Conservation (phyloP, 1,140 invertebrate genomes). For the Pissodes strobi region DNA sequence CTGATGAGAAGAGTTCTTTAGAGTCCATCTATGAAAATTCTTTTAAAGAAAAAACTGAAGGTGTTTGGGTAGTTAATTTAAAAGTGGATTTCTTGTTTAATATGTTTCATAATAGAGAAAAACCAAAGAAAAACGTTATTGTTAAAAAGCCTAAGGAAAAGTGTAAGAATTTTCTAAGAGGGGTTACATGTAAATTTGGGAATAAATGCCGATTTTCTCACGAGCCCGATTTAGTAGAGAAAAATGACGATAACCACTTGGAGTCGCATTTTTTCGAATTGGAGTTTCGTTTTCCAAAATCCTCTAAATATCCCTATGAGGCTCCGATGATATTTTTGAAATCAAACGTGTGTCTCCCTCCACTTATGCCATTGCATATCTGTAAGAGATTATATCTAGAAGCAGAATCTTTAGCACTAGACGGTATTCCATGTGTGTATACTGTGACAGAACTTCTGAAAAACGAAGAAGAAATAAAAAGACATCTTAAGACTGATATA, state of each 20-base stretch:
- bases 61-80: constrained; percentile 70
- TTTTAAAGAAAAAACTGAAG: constrained; percentile 68
- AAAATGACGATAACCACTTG: constrained; percentile 48
- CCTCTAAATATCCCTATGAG: constrained; percentile 73
- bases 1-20: constrained; percentile 71
- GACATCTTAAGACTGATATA: constrained; percentile 61
- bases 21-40: constrained; percentile 73
- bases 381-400: constrained; percentile 67
- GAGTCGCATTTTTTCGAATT: constrained; percentile 61
- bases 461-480: constrained; percentile 68
- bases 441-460: constrained; percentile 70
- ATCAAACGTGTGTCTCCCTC: constrained; percentile 63
- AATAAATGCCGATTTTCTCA: constrained; percentile 75
- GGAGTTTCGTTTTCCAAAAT: constrained; percentile 73
- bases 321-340: constrained; percentile 70
- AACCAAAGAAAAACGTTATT: constrained; percentile 23
- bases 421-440: constrained; percentile 71
- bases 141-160: constrained; percentile 64
- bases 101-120: constrained; percentile 61
- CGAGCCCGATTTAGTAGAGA: constrained; percentile 58
- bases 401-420: constrained; percentile 64
- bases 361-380: constrained; percentile 65
- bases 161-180: constrained; percentile 70
- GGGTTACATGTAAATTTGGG: constrained; percentile 69
- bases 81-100: constrained; percentile 69